Percentiles rank a stretch among this genome's conserved stretches.
Conservation (phyloP, 2,113 vertebrate genomes). For the Lontra canadensis region DNA sequence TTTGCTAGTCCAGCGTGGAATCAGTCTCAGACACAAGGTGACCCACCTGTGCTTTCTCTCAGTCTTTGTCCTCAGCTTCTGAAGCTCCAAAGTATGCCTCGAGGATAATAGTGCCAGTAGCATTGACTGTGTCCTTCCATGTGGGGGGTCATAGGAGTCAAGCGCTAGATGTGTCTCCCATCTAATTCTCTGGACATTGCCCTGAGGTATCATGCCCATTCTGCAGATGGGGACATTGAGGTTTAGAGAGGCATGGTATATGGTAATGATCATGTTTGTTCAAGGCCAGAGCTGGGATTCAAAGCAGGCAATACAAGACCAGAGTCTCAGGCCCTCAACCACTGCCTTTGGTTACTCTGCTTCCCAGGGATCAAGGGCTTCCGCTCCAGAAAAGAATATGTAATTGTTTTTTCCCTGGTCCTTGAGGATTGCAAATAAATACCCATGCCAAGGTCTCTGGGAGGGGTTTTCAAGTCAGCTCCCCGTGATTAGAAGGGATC, state of each 20-base stretch:
- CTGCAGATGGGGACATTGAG: not conserved
- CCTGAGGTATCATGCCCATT: not conserved
- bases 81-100: not conserved
- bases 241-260: not conserved
- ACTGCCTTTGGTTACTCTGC: not conserved
- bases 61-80: not conserved
- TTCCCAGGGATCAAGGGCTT: not conserved
- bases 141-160: rapidly evolving
- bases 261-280: not conserved
- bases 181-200: not conserved
- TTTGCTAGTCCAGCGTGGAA: not conserved
- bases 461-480: not conserved
- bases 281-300: not conserved
- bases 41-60: not conserved
- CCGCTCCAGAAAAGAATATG: not conserved
- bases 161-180: too few relatives aligned
- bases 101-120: not conserved
- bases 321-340: not conserved
- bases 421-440: constrained; percentile 37
- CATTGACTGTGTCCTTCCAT: not conserved
- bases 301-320: not conserved
- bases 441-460: not conserved
- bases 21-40: not conserved
- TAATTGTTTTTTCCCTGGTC: not conserved
- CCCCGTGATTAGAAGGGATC: constrained; percentile 5